A percentile compares a stretch with the other conserved stretches of the same genome.
Conservation (phyloP, 2,797 vertebrate genomes). For the Chanos chanos region DNA sequence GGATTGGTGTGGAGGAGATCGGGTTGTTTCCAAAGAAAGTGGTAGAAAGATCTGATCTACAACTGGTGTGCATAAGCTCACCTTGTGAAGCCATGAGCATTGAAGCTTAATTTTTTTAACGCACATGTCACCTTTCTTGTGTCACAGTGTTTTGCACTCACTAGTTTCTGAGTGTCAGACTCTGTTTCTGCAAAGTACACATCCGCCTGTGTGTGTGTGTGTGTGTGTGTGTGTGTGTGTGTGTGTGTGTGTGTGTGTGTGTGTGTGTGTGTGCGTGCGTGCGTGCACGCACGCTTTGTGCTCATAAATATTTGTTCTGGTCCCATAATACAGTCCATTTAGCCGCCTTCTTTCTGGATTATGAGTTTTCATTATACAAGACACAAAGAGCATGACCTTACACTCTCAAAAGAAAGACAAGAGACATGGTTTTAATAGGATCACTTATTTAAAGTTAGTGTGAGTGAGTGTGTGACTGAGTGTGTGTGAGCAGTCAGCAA, state of each 20-base stretch:
- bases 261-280: conserved; percentile 1
- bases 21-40: conserved; percentile 49
- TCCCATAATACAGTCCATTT: conserved; percentile 14
- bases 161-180: too few relatives aligned
- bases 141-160: too few relatives aligned
- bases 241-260: background rate
- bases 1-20: background rate
- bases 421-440: background rate
- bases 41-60: conserved; percentile 52
- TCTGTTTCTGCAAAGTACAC: too few relatives aligned
- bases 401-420: background rate
- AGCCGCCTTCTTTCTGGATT: conserved; percentile 5
- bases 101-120: background rate
- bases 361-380: conserved; percentile 21
- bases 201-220: too few relatives aligned
- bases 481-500: conserved; percentile 11
- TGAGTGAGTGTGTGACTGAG: conserved; percentile 22
- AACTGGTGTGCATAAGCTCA: too few relatives aligned
- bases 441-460: conserved; percentile 2
- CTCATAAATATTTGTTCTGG: background rate
- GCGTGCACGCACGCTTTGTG: too few relatives aligned
- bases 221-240: too few relatives aligned
- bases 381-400: conserved; percentile 1
- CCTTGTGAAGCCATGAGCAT: too few relatives aligned
- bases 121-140: too few relatives aligned